Base-by-base conservation (phyloP, 35 echinoderm and acorn worm species). In the Stichopus chloronotus region DNA sequence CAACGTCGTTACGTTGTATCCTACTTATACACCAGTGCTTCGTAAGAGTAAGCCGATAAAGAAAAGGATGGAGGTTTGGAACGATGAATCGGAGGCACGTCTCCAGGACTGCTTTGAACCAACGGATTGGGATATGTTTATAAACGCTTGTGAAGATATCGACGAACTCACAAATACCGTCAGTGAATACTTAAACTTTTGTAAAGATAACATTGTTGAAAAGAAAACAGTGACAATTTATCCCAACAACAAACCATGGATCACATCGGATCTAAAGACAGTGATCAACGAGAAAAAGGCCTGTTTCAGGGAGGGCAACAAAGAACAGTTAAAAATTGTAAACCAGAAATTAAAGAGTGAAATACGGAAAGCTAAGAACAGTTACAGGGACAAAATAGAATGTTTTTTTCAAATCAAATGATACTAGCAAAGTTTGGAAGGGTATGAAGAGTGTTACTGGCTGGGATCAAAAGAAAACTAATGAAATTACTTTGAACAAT, bases 231-330 rank as follows among this genome's bases (percentile, higher is more conserved):
- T 63, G 22, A 59, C 56, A 88, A 25, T 88, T 0, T 88, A 88
- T 88, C 56, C 56, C 17, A 58, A 88, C 6, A 88, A 88, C 22
- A 88, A 88, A 59, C 86, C 56, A 59, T 88, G 86, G 86, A 53
- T 88, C 21, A 88, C 86, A 25, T 24, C 80, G 13, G 80, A 83
- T 8, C n/a, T 83, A 52, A 83, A 83, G 30, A 83, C 20, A 52
- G 20, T 30, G 6, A 83, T 83, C 30, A 43, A 83, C 10, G 80
- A 83, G 6, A 83, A 83, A 55, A 83, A 22, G 80, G 56, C 86
- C 12, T 83, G 80, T 83, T 83, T 83, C n/a, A 83, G 19, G 0
- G 24, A 30, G 24, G 80, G 12, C 53, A 16, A 83, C 16, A 30
- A 16, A 52, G 22, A 83, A 52, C 10, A 22, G 53, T 52, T 53